A percentile compares a stretch with the other conserved stretches of the same genome.
Evolutionary conservation across 2,113 vertebrate species (phyloP).

Genomic region (Tretioscincus oriximinensis): DNA sequence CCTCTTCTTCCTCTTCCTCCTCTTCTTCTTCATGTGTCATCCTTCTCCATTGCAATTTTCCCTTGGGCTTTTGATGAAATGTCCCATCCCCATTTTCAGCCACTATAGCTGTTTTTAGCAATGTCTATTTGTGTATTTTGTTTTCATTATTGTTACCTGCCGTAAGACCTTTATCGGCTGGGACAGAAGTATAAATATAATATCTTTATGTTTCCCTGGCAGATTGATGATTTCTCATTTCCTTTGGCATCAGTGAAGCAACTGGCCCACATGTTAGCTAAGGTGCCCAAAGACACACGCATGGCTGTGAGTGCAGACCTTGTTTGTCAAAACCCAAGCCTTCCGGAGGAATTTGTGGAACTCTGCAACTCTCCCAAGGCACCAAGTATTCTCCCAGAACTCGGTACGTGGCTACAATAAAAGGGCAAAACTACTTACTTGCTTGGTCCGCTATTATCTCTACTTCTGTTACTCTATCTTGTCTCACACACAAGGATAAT

Average conservation of each 20-base stretch:
- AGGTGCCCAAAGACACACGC: neutral
- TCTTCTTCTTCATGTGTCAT: no score
- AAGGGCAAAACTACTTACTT: no score
- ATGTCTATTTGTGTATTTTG: no score
- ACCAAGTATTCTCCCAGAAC: constrained; percentile 50
- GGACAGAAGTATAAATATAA: no score
- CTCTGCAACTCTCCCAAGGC: constrained; percentile 62
- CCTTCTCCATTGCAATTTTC: no score
- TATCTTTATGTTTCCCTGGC: neutral
- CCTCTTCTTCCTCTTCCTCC: no score
- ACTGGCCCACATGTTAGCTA: constrained; percentile 68
- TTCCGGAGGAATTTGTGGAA: constrained; percentile 69
- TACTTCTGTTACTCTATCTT: neutral
- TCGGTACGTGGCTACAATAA: constrained; percentile 60
- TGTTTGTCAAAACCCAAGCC: constrained; percentile 54
- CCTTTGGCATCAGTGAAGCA: constrained; percentile 76
- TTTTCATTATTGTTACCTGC: neutral
- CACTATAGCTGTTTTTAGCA: no score
- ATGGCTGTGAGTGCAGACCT: rapidly evolving
- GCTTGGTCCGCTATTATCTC: neutral
- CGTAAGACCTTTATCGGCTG: no score
- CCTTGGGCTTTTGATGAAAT: no score
- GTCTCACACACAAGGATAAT: no score
- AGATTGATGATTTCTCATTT: constrained; percentile 76
- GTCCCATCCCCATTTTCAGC: no score